Evolutionary conservation across 1,140 invertebrate species (phyloP).

Genomic region (Mizuhopecten yessoensis): DNA sequence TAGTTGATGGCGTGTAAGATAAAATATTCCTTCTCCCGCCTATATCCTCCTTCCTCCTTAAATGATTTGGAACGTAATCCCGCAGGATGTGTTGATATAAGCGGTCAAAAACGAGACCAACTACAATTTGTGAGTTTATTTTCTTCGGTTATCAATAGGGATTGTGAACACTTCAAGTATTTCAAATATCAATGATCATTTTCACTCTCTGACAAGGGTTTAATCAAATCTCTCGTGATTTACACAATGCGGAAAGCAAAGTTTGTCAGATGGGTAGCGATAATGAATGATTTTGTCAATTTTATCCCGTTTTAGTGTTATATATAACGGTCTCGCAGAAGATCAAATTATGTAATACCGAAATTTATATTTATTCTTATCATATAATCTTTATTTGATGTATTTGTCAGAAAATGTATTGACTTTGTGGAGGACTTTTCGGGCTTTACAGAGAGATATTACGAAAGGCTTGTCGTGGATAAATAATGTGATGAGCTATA

Average conservation of each 20-base stretch:
- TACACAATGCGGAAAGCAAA: neutral
- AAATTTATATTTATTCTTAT: conserved; percentile 29
- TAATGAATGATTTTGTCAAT: conserved; percentile 29
- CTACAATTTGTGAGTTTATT: conserved; percentile 25
- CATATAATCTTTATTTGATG: neutral
- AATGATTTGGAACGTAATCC: neutral
- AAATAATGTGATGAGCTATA: neutral
- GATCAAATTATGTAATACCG: conserved; percentile 28
- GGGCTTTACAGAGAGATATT: neutral
- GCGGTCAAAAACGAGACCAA: conserved; percentile 26
- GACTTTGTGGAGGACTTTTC: neutral
- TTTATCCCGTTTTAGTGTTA: neutral
- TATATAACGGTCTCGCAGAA: neutral
- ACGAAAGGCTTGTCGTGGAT: neutral
- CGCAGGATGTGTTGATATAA: neutral
- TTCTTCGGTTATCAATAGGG: conserved; percentile 31
- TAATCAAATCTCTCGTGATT: conserved; percentile 13
- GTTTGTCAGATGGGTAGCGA: neutral
- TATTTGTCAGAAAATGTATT: conserved; percentile 29
- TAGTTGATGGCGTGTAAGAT: neutral
- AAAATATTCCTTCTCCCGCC: neutral
- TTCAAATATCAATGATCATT: conserved; percentile 29
- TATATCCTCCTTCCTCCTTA: neutral
- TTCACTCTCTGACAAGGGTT: neutral
- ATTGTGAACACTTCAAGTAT: conserved; percentile 34